phyloP scores from a whole-genome alignment of 2,113 vertebrate genomes.

The Plecotus auritus region DNA sequence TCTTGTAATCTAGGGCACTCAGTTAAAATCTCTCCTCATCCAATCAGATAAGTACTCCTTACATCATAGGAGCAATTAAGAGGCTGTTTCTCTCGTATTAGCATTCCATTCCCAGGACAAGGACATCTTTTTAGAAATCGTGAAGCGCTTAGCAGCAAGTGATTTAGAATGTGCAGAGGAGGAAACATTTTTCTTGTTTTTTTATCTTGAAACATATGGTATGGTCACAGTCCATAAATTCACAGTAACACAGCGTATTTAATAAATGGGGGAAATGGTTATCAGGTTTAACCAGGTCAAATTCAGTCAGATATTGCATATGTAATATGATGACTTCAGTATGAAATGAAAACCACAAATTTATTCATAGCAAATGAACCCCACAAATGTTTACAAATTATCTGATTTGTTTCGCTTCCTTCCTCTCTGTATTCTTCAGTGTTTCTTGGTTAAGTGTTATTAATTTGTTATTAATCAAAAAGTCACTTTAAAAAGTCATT shows the following conservation, averaged over 20 bases:
- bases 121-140: not conserved
- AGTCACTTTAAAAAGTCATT: not conserved
- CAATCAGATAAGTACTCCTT: not conserved
- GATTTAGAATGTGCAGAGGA: not conserved
- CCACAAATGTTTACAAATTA: not conserved
- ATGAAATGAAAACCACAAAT: not conserved
- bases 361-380: not conserved
- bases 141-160: not conserved
- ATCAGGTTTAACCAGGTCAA: not conserved
- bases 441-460: not conserved
- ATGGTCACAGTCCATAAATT: not conserved
- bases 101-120: not conserved
- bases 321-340: not conserved
- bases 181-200: constrained; percentile 7
- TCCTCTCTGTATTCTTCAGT: not conserved
- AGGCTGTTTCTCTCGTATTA: not conserved
- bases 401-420: not conserved
- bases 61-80: not conserved
- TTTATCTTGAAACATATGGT: constrained; percentile 16
- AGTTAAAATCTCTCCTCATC: not conserved
- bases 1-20: not conserved
- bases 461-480: constrained; percentile 7
- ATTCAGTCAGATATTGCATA: not conserved
- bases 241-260: not conserved
- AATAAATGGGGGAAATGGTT: not conserved